Evolutionary conservation across 2,888 invertebrate species (phyloP), one percentile per base, ranked within the genome.

Genomic region (Rapana venosa): DNA sequence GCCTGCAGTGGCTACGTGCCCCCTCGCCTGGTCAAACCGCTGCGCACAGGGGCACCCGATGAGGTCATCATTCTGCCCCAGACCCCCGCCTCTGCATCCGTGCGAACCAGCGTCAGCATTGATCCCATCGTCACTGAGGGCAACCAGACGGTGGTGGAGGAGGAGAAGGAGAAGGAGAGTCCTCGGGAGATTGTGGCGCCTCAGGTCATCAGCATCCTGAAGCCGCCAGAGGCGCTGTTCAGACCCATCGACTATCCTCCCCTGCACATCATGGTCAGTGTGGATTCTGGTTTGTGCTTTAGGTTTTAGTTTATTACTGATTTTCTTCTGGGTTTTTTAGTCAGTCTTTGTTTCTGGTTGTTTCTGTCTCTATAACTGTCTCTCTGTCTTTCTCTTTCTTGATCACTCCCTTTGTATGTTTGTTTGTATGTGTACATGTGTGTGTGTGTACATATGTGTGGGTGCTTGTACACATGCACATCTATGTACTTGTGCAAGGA

Each of bases 231-330:
- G 35, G 93, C 93, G 26, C 92, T 96, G 74, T 95, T 96, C 92
- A 93, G 94, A 87, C 94, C 96, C 11, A 94, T 95, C 89, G 94
- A 95, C 77, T 96, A 96, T 91, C 95, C 95, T 84, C 92, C 95
- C n/a, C 92, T 96, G 13, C 96, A 96, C 92, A 95, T 96, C 86
- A 96, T 96, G 94, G 96, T 96, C 56, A 47, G 74, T 83, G 8
- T 32, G n/a, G 26, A 2, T 66, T 22, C 13, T 1, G 66, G 66
- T 1, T 66, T 66, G 66, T 22, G 1, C 2, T 1, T 66, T 66
- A 2, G 17, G 66, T 22, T 66, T 66, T 26, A 13, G 66, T 2
- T 66, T 22, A 66, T 66, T 66, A n/a, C n/a, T 66, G 26, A 66
- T 17, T 66, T 66, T 66, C 66, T 2, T 66, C 26, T 17, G 1